Percentiles rank a stretch among this genome's conserved stretches.
phyloP scores from a whole-genome alignment of 2,113 vertebrate genomes.

The Laticauda colubrina region DNA sequence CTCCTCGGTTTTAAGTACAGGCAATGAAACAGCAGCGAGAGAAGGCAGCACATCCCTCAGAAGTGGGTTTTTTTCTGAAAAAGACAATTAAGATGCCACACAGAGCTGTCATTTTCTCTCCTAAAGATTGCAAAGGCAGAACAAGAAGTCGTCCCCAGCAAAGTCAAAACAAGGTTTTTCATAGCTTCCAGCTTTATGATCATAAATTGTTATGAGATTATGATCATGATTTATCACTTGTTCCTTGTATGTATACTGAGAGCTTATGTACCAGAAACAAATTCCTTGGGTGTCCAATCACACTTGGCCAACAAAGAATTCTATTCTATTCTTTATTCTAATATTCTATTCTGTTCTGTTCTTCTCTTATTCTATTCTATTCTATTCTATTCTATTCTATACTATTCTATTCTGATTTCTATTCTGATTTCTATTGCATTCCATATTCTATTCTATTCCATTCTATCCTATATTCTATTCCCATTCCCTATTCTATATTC shows the following conservation, averaged over 20 bases:
- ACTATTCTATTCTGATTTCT: no score
- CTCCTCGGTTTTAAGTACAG: conserved; percentile 5
- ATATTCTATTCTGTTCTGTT: no score
- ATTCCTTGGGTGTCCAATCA: neutral
- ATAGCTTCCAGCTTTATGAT: neutral
- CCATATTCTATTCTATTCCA: no score
- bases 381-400: no score
- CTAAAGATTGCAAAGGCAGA: neutral
- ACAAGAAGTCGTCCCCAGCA: neutral
- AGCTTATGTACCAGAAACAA: neutral
- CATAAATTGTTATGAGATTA: neutral
- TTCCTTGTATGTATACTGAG: neutral
- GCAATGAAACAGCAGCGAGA: neutral
- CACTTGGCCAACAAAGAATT: neutral
- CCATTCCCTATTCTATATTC: no score
- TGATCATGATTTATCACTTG: no score
- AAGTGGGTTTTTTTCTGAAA: conserved; percentile 13
- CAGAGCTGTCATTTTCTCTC: neutral
- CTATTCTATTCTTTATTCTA: no score
- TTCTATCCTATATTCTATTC: no score
- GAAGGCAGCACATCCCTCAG: conserved; percentile 14
- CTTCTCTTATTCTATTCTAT: no score
- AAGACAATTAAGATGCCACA: conserved; percentile 3
- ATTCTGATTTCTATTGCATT: no score
- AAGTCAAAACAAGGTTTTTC: neutral